Base-by-base conservation (phyloP, 2,888 invertebrate genomes). In the Coecobrya sp. region DNA sequence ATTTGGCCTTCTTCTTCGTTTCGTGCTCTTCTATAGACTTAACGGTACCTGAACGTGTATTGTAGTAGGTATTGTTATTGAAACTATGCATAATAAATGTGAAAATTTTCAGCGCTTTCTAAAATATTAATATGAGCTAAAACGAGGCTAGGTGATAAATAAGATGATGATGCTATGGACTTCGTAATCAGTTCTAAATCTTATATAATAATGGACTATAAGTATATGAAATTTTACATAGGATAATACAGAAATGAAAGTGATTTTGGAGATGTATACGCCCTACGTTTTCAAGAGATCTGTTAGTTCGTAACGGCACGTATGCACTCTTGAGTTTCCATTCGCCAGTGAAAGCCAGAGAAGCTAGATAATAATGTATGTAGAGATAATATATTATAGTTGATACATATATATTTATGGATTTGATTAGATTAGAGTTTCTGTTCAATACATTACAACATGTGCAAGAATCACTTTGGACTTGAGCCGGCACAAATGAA, bases 271-370 rank as follows among this genome's bases (percentile, higher is more conserved):
- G 59, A 59, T 59, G 7, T 19, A 59, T 59, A 59, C 11, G 59
- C 19, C 16, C 59, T 11, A 22, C 8, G 59, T 22, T 70, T 70
- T 70, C 70, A 70, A 36, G 70, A 70, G 70, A n/a, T 68, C n/a
- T 36, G n/a, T 30, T 30, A 70, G 36, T 36, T 19, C 13, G 70
- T 36, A 36, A 42, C n/a, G 36, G 70, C 36, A 70, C 70, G 70
- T 27, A 36, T 36, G 8, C 2, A 1, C 25, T 2, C 70, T 70
- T 36, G 36, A 30, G 30, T 68, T 68, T 68, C 19, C 22, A 11
- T 68, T 68, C 30, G 11, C 27, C 30, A 27, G 22, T 27, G 30
- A 68, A 68, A 70, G 30, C 1, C 27, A 36, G 36, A 7, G 36
- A 7, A 7, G 36, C 36, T n/a, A n/a, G n/a, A n/a, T n/a, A n/a